These are phyloP conservation scores for Aeoliscus strigatus DNA, from an alignment of 2,797 vertebrate genomes.

Conservation along the genomic window DNA sequence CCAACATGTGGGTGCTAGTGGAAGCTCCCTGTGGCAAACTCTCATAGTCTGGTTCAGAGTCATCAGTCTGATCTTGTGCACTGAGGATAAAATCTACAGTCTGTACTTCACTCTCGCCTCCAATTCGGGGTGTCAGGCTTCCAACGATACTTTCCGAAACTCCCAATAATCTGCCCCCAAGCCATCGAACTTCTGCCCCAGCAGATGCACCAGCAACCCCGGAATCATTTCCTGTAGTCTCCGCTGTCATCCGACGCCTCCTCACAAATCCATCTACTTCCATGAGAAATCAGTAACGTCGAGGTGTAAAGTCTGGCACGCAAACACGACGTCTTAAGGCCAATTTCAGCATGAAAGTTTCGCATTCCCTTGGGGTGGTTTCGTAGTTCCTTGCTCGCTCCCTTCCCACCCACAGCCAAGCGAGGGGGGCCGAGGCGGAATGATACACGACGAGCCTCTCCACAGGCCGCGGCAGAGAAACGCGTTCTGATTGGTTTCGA, in stretches of 20 bases:
- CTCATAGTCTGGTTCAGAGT: slow-evolving; percentile 83
- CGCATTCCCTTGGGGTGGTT: slow-evolving; percentile 48
- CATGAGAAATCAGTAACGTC: no score
- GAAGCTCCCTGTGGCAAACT: slow-evolving; percentile 85
- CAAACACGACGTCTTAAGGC: slow-evolving; percentile 7
- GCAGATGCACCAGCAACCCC: slow-evolving; percentile 64
- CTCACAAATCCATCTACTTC: slow-evolving; percentile 71
- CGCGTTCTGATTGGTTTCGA: slow-evolving; percentile 42
- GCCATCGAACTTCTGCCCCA: slow-evolving; percentile 72
- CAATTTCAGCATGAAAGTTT: slow-evolving; percentile 20
- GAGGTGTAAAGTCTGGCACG: no score
- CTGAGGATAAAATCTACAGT: slow-evolving; percentile 57
- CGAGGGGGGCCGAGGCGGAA: slow-evolving; percentile 40
- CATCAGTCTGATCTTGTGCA: slow-evolving; percentile 60
- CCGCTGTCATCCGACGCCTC: slow-evolving; percentile 67
- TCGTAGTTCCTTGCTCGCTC: slow-evolving; percentile 2
- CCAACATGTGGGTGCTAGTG: slow-evolving; percentile 92
- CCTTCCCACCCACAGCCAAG: slow-evolving; percentile 17
- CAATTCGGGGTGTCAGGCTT: slow-evolving; percentile 66
- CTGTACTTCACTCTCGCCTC: slow-evolving; percentile 72
- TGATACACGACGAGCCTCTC: slow-evolving; percentile 10
- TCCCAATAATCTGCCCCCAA: slow-evolving; percentile 67
- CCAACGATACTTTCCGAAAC: slow-evolving; percentile 73
- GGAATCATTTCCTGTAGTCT: slow-evolving; percentile 66
- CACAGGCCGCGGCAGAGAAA: slow-evolving; percentile 21